Conservation (phyloP, 1,140 invertebrate genomes). For the Monomorium pharaonis region DNA sequence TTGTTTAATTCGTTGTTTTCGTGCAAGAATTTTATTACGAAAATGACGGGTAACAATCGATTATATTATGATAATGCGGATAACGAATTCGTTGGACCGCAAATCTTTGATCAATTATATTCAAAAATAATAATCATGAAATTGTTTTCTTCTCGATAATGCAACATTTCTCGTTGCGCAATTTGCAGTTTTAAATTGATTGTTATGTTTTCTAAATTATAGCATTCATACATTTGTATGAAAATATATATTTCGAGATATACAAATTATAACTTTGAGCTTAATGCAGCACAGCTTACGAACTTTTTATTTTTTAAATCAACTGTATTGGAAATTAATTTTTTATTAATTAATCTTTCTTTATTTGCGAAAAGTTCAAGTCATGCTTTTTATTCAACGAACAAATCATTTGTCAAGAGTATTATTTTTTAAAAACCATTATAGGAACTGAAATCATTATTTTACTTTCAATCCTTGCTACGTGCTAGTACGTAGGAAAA, state of each 20-base stretch:
- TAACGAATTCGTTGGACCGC: slow-evolving; percentile 33
- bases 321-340: neutral
- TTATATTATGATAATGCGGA: slow-evolving; percentile 22
- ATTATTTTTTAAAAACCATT: slow-evolving; percentile 40
- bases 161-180: neutral
- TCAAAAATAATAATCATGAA: slow-evolving; percentile 11
- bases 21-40: neutral
- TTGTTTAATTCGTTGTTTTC: neutral
- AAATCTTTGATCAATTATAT: slow-evolving; percentile 24
- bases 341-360: slow-evolving; percentile 19
- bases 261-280: neutral
- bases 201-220: neutral
- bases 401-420: slow-evolving; percentile 3
- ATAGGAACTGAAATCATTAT: slow-evolving; percentile 22
- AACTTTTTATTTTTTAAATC: neutral
- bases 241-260: neutral
- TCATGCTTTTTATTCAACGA: neutral
- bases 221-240: neutral
- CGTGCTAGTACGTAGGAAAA: slow-evolving; percentile 29
- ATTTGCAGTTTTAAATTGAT: slow-evolving; percentile 6
- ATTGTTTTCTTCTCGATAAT: slow-evolving; percentile 37
- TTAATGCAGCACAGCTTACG: neutral
- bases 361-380: slow-evolving; percentile 13
- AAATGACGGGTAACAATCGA: neutral
- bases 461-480: slow-evolving; percentile 16